A percentile compares a stretch with the other conserved stretches of the same genome.
phyloP scores from a whole-genome alignment of 2,888 invertebrate genomes.

The Aporophyla nigra region DNA sequence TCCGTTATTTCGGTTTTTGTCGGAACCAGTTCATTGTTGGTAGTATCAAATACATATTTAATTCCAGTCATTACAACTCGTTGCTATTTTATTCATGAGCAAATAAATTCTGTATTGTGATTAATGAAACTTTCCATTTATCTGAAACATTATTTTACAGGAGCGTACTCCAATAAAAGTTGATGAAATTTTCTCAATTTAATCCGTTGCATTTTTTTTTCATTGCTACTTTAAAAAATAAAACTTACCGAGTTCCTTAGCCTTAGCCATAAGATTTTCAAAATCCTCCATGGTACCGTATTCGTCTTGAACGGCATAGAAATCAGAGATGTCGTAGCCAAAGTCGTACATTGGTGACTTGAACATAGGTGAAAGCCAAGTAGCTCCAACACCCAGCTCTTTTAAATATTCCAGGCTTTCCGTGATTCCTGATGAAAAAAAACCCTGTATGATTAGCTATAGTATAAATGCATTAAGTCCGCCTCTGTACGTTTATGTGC shows the following conservation, averaged over 20 bases:
- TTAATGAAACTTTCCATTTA: neutral
- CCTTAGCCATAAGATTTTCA: constrained; percentile 90
- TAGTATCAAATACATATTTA: neutral
- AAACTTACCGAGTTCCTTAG: constrained; percentile 88
- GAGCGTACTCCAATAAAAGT: neutral
- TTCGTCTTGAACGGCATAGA: constrained; percentile 92
- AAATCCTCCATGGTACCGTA: constrained; percentile 95
- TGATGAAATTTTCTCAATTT: neutral
- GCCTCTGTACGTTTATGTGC: no score
- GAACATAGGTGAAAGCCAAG: constrained; percentile 95
- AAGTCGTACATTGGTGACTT: constrained; percentile 95
- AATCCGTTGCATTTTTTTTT: no score
- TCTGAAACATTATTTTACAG: neutral
- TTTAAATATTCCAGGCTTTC: constrained; percentile 92
- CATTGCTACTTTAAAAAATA: neutral
- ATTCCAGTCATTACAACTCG: neutral
- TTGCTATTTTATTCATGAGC: neutral
- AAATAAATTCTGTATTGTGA: neutral
- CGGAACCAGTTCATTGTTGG: neutral
- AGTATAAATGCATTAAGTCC: no score
- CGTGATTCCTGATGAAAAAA: constrained; percentile 89
- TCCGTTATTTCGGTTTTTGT: neutral
- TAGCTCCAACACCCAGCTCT: constrained; percentile 92
- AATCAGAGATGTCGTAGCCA: constrained; percentile 95
- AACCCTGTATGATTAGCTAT: no score